Base-by-base conservation (phyloP, 1,140 invertebrate genomes). In the Cyclargus thomasi region DNA sequence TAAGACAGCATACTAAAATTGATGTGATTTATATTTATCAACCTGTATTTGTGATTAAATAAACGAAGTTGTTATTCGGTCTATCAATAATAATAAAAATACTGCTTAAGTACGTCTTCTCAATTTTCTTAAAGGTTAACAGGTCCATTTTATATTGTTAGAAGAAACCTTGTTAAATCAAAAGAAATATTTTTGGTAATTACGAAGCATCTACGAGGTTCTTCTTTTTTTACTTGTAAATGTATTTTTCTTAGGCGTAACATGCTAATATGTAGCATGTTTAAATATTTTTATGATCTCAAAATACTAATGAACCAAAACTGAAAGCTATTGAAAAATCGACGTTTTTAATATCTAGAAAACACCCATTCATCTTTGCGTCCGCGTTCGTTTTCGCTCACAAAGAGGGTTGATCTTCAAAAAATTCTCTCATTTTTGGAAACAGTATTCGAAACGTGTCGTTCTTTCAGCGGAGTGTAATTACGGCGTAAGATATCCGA, bases 401-500 rank as follows among this genome's bases (percentile, higher is more conserved):
- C 69, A 71, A 83, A 77, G 78, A 73, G 74, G 73, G 76, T 78
- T 78, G 80, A 85, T 84, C 82, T 82, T 81, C 80, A 79, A 85
- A 75, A 76, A 77, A 78, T 79, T 81, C 70, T 73, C 76, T 79
- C 79, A 72, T 79, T 85, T 82, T 81, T 74, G 74, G 79, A 82
- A 77, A 76, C 71, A 78, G 74, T 74, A 75, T 81, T 79, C 75
- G 79, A 84, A 78, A 84, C 82, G 87, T 86, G 82, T 85, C 79
- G 82, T 83, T 80, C 85, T 86, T 86, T 74, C 75, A 73, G 80
- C 77, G 67, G 76, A 82, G 86, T 85, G 88, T 87, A 90, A 90
- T 90, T 90, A 90, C 88, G 85, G 88, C 88, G 87, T 86, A 87
- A 88, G 87, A 88, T 89, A 88, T 82, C 84, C 83, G 81, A 85